These are phyloP conservation scores for Camponotus pennsylvanicus DNA, from an alignment of 1,140 invertebrate genomes.

Conservation along the genomic window DNA sequence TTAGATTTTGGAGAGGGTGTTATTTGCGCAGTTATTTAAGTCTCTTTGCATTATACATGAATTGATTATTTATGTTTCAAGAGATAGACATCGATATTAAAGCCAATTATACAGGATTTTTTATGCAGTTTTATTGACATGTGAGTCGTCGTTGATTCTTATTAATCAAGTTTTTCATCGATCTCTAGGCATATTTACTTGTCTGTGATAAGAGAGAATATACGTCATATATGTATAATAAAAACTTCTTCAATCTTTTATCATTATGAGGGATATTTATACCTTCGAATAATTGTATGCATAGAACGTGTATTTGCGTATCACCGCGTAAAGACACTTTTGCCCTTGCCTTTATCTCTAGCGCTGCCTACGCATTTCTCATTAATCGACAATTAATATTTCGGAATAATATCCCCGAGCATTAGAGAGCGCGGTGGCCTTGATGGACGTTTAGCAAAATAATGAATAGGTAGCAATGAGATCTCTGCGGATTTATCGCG, in stretches of 20 bases:
- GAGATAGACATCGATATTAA: constrained; percentile 1
- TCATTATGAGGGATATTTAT: constrained; percentile 1
- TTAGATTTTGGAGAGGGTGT: background rate
- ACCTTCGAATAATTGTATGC: background rate
- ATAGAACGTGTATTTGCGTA: background rate
- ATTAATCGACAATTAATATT: constrained; percentile 69
- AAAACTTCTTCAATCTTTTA: background rate
- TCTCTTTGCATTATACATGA: background rate
- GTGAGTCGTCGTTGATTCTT: background rate
- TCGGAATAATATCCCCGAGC: constrained; percentile 70
- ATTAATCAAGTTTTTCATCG: background rate
- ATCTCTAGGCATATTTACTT: background rate
- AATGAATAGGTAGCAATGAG: constrained; percentile 79
- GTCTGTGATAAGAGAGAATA: background rate
- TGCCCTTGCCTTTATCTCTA: background rate
- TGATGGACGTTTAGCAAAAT: constrained; percentile 79
- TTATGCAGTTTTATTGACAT: background rate
- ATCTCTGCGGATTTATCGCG: constrained; percentile 73
- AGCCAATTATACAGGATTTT: background rate
- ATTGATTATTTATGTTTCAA: background rate
- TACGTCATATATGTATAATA: background rate
- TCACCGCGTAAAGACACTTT: background rate
- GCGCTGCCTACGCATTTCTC: constrained; percentile 62
- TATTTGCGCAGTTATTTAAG: background rate
- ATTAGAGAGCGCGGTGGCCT: constrained; percentile 68